Base-by-base conservation (phyloP, 2,113 vertebrate species). In the Crypturellus undulatus region DNA sequence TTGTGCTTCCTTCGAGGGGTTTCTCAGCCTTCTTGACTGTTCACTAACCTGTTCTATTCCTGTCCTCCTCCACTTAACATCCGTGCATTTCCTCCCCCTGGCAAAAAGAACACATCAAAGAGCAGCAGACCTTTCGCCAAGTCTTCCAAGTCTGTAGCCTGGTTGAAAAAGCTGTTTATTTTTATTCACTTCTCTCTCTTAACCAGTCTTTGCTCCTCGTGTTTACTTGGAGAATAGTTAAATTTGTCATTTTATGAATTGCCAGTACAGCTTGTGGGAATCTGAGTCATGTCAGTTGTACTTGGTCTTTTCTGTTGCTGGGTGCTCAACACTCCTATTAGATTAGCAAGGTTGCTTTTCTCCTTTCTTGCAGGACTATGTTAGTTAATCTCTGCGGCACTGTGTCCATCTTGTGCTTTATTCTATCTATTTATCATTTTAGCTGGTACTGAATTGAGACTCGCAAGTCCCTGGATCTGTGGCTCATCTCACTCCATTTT, bases 401-500 rank as follows among this genome's bases (percentile, higher is more conserved):
- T 12, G 0, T 90, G 92, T 93, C 95, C 94, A 94, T 95, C 94
- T 93, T 9, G 6, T 87, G 80, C 80, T 93, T 96, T 94, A 92
- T 90, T 92, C 85, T 87, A 60, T 86, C 92, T 96, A 95, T 96
- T 93, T 96, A 87, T 97, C 85, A 94, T 94, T 84, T 70, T 75
- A 92, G 94, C 63, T 3, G 4, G 49, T 87, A 75, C 93, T 77
- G 86, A 93, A 81, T 85, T 51, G 92, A 95, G 73, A 78, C 52
- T 95, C 62, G 78, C 85, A 77, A 81, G 87, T 92, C 62, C 0
- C 90, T 95, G 93, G 91, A 86, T 92, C 93, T 71, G 95, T 96
- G 95, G 90, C 90, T 97, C 92, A 96, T 94, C 90, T 93, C 94
- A 93, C 90, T 84, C 95, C 92, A 95, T 96, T 96, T 97, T 95